Evolutionary conservation across 2,888 invertebrate genomes (phyloP), one percentile per base, ranked within the genome.

Genomic region (Pyralis farinalis): DNA sequence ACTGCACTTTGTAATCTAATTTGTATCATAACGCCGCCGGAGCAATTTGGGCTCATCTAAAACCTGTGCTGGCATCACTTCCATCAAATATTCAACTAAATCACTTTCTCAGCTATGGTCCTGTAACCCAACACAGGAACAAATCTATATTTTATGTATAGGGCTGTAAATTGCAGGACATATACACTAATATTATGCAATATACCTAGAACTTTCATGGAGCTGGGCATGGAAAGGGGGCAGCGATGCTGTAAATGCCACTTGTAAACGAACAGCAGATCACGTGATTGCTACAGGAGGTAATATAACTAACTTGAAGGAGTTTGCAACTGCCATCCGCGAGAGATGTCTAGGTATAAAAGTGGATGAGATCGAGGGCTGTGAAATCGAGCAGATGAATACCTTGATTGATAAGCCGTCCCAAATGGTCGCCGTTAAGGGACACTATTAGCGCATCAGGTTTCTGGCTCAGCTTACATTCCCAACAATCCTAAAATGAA

Each of bases 101-200:
- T n/a, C 68, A 71, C 40, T 73, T 71, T 54, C 39, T 67, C 11
- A 68, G 61, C 31, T 65, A 73, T 50, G 55, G 64, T 34, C 67
- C 66, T 32, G 63, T 63, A 12, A 66, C 66, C 0, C 63, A 67
- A 55, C 68, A 71, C 43, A 43, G 65, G 20, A 70, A 68, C 44
- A 67, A 66, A 53, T 31, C 42, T 3, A 63, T 67, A 61, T 68
- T 67, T 48, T 63, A 51, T 43, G 40, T 58, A 9, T 39, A 72
- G 34, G 61, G 32, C 27, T 60, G 49, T 46, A 56, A 53, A 47
- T 21, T 69, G 29, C 33, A 38, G 46, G 44, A 58, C 8, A 37
- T 55, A 16, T 48, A 44, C 31, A 63, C 60, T 34, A 47, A 53
- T 40, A 34, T 63, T 42, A 50, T 44, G n/a, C 42, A 34, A 25